phyloP scores from a whole-genome alignment of 2,888 invertebrate genomes.

The Drosophila parthenogenetica region DNA sequence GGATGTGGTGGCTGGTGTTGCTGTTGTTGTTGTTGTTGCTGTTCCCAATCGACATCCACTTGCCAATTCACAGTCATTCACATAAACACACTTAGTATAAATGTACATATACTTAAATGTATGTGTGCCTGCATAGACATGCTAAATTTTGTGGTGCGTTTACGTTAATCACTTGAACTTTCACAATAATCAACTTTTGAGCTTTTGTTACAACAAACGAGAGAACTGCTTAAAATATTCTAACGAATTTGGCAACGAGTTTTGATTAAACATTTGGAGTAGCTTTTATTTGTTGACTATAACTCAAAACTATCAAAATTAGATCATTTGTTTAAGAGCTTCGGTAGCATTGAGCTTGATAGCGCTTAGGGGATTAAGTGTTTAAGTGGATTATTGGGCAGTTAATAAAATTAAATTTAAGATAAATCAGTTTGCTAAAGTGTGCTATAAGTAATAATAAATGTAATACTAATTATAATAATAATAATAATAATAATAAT shows the following conservation, averaged over 20 bases:
- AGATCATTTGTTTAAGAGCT: neutral
- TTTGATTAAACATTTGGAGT: slow-evolving; percentile 5
- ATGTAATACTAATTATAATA: neutral
- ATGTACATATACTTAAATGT: slow-evolving; percentile 8
- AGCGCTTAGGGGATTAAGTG: too few relatives aligned
- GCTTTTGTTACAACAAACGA: slow-evolving; percentile 55
- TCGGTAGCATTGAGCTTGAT: neutral
- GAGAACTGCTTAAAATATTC: slow-evolving; percentile 28
- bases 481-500: neutral
- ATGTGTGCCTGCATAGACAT: slow-evolving; percentile 12
- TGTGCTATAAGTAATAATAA: neutral
- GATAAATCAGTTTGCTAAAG: neutral
- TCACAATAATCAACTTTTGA: slow-evolving; percentile 62
- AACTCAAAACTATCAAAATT: neutral
- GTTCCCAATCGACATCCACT: slow-evolving; percentile 23
- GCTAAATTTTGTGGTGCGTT: slow-evolving; percentile 47
- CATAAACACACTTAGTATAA: slow-evolving; percentile 10
- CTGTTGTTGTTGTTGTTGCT: slow-evolving; percentile 41
- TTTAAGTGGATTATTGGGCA: too few relatives aligned
- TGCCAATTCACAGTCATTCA: slow-evolving; percentile 37
- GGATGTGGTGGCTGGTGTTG: slow-evolving; percentile 50
- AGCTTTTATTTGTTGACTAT: slow-evolving; percentile 9
- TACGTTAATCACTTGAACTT: slow-evolving; percentile 66
- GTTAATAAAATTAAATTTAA: neutral
- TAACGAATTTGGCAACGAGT: slow-evolving; percentile 12